Evolutionary conservation across 2,113 vertebrate genomes (phyloP), one percentile per base, ranked within the genome.

Genomic region (Pycnonotus jocosus): DNA sequence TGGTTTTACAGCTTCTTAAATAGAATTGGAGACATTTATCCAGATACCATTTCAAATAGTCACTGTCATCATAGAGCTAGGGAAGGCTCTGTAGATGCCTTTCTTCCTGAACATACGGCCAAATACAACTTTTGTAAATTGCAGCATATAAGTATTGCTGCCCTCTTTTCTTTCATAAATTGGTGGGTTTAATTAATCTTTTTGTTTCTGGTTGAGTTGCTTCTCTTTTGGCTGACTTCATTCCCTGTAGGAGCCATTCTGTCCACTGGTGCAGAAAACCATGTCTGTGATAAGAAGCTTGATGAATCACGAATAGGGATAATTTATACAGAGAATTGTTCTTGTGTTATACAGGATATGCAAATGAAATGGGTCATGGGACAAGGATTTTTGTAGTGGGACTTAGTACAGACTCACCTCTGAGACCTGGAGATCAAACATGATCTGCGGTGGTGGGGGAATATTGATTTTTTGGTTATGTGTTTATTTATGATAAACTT

Each of bases 221-320:
- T 88, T 92, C 65, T 88, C 44, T 93, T 92, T 91, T 95, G 92
- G 81, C 86, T 95, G 86, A 87, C 77, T 95, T 95, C 86, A 95
- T 23, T 76, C 77, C 73, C 73, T 95, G 54, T 93, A 91, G 84
- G 84, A 95, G 53, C 78, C 54, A 33, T 72, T 81, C 56, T 92
- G 50, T 86, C 86, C 78, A 87, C 48, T 50, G 81, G 57, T 81
- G 86, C 92, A 95, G 86, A 91, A 97, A 93, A 79, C 44, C 31
- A 23, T 38, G 78, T 72, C 86, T 89, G 9, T 91, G 91, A 57
- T 82, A 83, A 95, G 86, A 38, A 86, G 56, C 68, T 84, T 93
- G 90, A 94, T 86, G 88, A 96, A 78, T 91, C 83, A 82, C 0
- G 0, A 79, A 57, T 37, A 56, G 44, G 19, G 61, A 71, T 86